Evolutionary conservation across 2,888 invertebrate genomes (phyloP).

Genomic region (Clistopyga incitator): DNA sequence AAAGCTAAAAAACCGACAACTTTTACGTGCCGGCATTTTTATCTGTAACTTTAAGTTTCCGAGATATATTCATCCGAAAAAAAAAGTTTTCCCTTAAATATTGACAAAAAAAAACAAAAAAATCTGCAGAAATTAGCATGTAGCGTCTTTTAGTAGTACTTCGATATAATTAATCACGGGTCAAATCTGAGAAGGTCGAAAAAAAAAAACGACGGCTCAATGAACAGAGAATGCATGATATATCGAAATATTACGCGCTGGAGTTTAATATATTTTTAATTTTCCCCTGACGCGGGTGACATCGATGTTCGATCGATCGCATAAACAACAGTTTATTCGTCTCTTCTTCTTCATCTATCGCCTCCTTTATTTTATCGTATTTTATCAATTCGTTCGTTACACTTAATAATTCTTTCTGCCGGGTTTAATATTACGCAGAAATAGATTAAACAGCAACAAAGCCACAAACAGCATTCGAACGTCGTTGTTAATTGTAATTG

Average conservation of each 20-base stretch:
- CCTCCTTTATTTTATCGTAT: neutral
- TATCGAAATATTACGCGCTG: neutral
- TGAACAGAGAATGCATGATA: neutral
- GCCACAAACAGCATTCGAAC: neutral
- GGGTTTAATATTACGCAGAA: slow-evolving; percentile 9
- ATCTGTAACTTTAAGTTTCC: too few relatives aligned
- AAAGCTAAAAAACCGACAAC: too few relatives aligned
- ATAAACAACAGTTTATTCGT: neutral
- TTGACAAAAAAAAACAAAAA: too few relatives aligned
- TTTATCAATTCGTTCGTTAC: neutral
- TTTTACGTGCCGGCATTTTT: too few relatives aligned
- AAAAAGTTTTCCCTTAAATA: too few relatives aligned
- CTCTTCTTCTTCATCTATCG: neutral
- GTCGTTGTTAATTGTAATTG: slow-evolving; percentile 33
- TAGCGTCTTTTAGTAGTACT: neutral
- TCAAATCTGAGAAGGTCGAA: too few relatives aligned
- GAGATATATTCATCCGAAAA: too few relatives aligned
- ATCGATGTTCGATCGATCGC: neutral
- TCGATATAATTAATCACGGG: neutral
- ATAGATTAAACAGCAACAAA: neutral
- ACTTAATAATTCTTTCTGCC: slow-evolving; percentile 3
- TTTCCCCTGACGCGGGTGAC: neutral
- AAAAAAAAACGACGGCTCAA: too few relatives aligned
- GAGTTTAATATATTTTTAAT: neutral
- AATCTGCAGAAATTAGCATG: too few relatives aligned